Percentiles rank a stretch among this genome's conserved stretches.
Conservation (phyloP, 2,113 vertebrate species). For the Mungos mungo region DNA sequence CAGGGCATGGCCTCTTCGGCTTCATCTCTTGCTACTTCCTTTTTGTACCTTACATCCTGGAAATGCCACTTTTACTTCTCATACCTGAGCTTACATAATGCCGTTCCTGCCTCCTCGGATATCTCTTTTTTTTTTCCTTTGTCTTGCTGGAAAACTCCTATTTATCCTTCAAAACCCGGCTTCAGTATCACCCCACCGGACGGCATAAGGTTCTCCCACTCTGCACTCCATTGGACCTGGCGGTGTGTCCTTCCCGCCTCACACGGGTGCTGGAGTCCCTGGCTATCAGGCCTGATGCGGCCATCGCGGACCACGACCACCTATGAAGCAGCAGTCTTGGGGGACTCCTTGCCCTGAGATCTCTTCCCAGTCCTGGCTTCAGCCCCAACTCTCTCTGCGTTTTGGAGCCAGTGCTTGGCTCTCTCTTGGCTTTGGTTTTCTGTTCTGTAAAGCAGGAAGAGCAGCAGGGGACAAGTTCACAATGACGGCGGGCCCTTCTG, state of each 20-base stretch:
- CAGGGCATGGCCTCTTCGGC: neutral
- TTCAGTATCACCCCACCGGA: neutral
- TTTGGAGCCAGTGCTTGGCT: neutral
- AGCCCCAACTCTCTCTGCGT: neutral
- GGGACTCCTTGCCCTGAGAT: neutral
- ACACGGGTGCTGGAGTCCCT: neutral
- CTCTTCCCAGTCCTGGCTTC: neutral
- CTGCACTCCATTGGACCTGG: neutral
- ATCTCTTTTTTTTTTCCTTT: neutral
- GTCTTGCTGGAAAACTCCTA: conserved; percentile 37
- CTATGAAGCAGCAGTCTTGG: neutral
- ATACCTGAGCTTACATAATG: neutral
- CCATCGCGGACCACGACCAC: neutral
- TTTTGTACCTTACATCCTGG: neutral
- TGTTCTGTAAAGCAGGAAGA: neutral
- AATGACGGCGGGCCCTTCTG: neutral
- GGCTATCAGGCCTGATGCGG: neutral
- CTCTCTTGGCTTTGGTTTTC: neutral
- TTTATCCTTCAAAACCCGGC: conserved; percentile 2
- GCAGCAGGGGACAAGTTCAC: neutral
- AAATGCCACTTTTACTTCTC: neutral
- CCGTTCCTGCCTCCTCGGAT: neutral
- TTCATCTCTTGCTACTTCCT: neutral
- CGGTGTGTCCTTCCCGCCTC: neutral
- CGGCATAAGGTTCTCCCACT: too few relatives aligned